Evolutionary conservation across 2,888 invertebrate genomes (phyloP), one percentile per base, ranked within the genome.

Genomic region (Sarcophaga variegata): DNA sequence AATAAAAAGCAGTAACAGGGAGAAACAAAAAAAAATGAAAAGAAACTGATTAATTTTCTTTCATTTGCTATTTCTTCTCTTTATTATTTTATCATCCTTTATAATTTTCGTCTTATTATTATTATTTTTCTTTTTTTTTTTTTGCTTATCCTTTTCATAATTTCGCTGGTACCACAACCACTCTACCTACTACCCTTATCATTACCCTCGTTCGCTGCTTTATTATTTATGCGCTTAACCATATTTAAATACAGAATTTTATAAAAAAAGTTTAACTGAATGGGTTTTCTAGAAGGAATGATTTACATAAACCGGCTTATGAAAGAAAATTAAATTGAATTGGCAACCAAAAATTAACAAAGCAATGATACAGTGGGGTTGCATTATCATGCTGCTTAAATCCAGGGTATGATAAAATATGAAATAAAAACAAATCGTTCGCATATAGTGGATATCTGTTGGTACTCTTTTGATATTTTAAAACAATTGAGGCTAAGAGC

Each of bases 221-320:
- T 62, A 62, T 75, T 75, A 75, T 81, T 81, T 75, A 74, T 81
- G 81, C 69, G 69, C 81, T 75, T 74, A 69, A 81, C 62, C 74
- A 67, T 81, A 75, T 81, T 75, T 70, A 63, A 76, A 81, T 70
- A 10, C 10, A 37, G 37, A 37, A 37, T 37, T 37, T 37, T 37
- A 37, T 37, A 37, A 37, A 54, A 54, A 74, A 69, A 27, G 69
- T 76, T 75, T 75, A 75, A 54, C 37, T 63, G 49, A 74, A 81
- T 81, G 49, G 49, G 69, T 45, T 74, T 67, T 17, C 45, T 20
- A 60, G 25, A 74, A 49, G 66, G 64, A 37, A 59, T 54, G 54
- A 54, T 79, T 79, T 63, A 63, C 79, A 79, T 79, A 79, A 79
- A 54, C 37, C 54, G 54, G 17, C 54, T 71, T 63, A 71, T 37